A percentile compares a stretch with the other conserved stretches of the same genome.
Evolutionary conservation across 2,888 invertebrate species (phyloP).

Genomic region (Agonum fuliginosum): DNA sequence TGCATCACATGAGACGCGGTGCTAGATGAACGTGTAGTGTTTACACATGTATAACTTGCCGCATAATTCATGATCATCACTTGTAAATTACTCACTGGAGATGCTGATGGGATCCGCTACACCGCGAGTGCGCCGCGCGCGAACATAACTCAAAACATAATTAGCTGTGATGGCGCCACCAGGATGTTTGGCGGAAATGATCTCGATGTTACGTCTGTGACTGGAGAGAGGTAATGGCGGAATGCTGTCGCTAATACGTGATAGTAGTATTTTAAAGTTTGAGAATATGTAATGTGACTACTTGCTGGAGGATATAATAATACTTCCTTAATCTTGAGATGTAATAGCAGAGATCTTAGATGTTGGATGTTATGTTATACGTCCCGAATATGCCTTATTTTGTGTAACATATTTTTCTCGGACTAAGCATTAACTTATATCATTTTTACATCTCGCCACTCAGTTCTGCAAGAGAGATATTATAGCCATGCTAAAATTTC

Average conservation of each 20-base stretch:
- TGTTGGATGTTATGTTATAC: too few species aligned
- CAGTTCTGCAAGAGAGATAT: too few species aligned
- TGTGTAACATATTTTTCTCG: too few species aligned
- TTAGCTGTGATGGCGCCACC: constrained; percentile 47
- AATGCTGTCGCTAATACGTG: constrained; percentile 9
- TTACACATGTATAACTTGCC: constrained; percentile 56
- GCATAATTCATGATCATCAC: constrained; percentile 57
- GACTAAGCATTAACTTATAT: too few species aligned
- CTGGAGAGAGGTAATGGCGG: background rate
- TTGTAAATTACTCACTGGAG: constrained; percentile 54
- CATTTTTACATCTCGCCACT: too few species aligned
- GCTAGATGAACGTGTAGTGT: constrained; percentile 29
- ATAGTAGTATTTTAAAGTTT: background rate
- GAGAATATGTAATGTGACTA: too few species aligned
- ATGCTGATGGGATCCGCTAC: constrained; percentile 18
- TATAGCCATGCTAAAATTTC: too few species aligned
- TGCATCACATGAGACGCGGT: constrained; percentile 7
- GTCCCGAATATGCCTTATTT: too few species aligned
- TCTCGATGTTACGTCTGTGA: constrained; percentile 10
- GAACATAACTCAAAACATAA: constrained; percentile 54
- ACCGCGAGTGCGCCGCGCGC: constrained; percentile 29
- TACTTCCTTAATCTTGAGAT: too few species aligned
- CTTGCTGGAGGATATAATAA: too few species aligned
- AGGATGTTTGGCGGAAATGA: constrained; percentile 16
- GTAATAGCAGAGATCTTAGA: too few species aligned